phyloP scores from a whole-genome alignment of 2,113 vertebrate genomes.

The Dromaius novaehollandiae region DNA sequence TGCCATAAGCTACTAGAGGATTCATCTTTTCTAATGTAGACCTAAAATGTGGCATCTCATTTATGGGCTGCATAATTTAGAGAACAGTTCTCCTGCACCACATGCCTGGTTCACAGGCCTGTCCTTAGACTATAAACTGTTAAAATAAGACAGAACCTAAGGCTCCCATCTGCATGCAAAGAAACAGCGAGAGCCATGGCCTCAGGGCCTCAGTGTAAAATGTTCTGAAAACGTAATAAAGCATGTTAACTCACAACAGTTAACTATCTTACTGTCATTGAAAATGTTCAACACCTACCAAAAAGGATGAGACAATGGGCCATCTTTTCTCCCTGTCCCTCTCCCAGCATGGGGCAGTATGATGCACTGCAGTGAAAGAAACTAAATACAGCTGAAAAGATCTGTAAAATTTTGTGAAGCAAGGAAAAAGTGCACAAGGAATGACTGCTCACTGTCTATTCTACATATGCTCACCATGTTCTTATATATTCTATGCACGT shows the following conservation, averaged over 20 bases:
- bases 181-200: background rate
- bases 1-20: background rate
- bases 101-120: background rate
- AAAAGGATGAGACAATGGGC: background rate
- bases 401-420: background rate
- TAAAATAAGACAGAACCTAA: background rate
- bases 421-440: background rate
- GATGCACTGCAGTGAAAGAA: background rate
- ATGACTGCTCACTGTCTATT: background rate
- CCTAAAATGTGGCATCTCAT: background rate
- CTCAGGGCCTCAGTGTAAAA: background rate
- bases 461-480: background rate
- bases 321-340: background rate
- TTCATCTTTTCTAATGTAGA: background rate
- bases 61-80: background rate
- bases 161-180: background rate
- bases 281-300: background rate
- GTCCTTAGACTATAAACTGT: background rate
- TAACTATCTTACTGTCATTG: background rate
- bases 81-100: background rate
- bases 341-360: fast-evolving
- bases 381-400: background rate
- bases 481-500: background rate
- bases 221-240: background rate
- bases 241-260: background rate